Base-by-base conservation (phyloP, 2,797 vertebrate species). In the Sebastes ruberrimus region DNA sequence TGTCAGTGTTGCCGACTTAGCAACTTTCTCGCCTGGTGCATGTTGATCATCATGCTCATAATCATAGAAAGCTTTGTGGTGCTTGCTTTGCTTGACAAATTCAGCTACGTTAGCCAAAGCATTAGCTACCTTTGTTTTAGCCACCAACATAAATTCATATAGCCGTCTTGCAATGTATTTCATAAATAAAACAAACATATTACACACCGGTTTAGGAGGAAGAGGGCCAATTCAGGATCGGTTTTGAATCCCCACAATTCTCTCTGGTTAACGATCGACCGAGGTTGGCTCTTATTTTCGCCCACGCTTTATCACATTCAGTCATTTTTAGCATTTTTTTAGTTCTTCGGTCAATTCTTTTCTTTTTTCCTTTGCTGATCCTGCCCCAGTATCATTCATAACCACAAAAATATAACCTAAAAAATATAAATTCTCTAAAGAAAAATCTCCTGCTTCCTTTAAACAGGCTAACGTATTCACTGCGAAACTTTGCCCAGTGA, bases 221-320 rank as follows among this genome's bases (percentile, higher is more conserved):
- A 53, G 49, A n/a, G 49, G 49, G 20, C 4, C 2, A 53, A 53
- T 53, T 53, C 8, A 53, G 9, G 20, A 53, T 20, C 3, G 16
- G 0, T 53, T 53, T 52, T 20, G 20, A 52, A 52, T 52, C 49
- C 6, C 42, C 16, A 18, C 42, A 18, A 18, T 46, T 46, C 42
- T 18, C 42, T n/a, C 20, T n/a, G 20, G 0, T 52, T 0, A 52
- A 52, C 1, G 49, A 52, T 2, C 8, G 8, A 1, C 7, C 8
- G 16, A 46, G 42, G 6, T 18, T 49, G 7, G 0, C 42, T 49
- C 16, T 49, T 20, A 49, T 49, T 49, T 20, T 49, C 42, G 1
- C 16, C 42, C 42, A 49, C 3, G 16, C 42, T 49, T 49, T 52
- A n/a, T n/a, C 49, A 53, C 49, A 42, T 14, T 42, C 13, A n/a